Evolutionary conservation across 2,797 vertebrate species (phyloP).

Genomic region (Eospalax fontanierii): DNA sequence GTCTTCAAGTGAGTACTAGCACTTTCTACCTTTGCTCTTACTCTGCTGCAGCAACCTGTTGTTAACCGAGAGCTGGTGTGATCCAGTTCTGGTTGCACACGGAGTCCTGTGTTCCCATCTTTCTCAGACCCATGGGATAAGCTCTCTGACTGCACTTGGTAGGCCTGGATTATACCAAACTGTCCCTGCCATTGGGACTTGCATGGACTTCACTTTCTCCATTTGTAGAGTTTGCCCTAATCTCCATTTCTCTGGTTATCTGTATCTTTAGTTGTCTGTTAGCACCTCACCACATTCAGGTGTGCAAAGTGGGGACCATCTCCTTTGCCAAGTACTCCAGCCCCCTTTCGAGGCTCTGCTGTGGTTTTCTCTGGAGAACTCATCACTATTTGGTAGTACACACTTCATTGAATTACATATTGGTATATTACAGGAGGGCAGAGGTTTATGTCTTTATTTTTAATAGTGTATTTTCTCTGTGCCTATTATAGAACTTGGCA

Average conservation of each 20-base stretch:
- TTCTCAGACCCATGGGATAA: not conserved
- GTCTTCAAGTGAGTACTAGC: not conserved
- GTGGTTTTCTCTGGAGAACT: not conserved
- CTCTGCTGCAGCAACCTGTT: rapidly evolving
- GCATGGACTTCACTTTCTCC: not conserved
- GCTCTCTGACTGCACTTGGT: not conserved
- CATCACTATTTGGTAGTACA: not conserved
- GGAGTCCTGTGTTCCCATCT: too few relatives aligned
- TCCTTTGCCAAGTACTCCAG: not conserved
- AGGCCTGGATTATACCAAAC: not conserved
- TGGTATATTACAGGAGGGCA: not conserved
- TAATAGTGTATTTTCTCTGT: not conserved
- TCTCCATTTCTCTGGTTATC: too few relatives aligned
- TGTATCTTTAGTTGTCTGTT: not conserved
- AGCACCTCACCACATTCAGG: not conserved
- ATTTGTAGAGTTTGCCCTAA: not conserved
- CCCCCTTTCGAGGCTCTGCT: not conserved
- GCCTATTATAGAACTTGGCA: slow-evolving; percentile 6
- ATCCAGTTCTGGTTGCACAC: too few relatives aligned
- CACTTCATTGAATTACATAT: slow-evolving; percentile 1
- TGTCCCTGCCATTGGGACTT: not conserved
- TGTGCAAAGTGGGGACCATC: not conserved
- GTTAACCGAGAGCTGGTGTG: not conserved
- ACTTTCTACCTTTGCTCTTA: not conserved
- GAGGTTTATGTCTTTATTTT: slow-evolving; percentile 33